phyloP scores from a whole-genome alignment of 2,797 vertebrate genomes.

The Oryzias dopingdopingensis region DNA sequence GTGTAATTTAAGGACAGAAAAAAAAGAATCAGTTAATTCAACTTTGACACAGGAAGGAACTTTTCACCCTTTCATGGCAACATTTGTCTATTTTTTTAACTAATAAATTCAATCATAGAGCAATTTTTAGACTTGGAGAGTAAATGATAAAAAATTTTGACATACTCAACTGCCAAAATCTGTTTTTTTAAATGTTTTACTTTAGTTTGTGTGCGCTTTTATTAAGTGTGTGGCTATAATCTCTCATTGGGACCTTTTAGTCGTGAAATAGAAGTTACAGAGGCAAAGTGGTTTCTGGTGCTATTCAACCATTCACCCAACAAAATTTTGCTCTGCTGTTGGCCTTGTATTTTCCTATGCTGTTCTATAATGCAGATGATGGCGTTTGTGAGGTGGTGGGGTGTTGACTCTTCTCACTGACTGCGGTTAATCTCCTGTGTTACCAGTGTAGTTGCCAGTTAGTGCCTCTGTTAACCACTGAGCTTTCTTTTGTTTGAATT shows the following conservation, averaged over 20 bases:
- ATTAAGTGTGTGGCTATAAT: conserved; percentile 6
- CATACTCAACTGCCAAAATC: too few species aligned
- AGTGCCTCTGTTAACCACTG: conserved; percentile 20
- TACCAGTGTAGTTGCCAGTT: conserved; percentile 29
- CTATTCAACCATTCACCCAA: conserved; percentile 5
- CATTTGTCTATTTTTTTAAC: neutral
- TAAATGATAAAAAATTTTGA: too few species aligned
- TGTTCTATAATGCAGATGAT: conserved; percentile 26
- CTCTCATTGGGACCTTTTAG: conserved; percentile 20
- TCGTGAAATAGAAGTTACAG: conserved; percentile 30
- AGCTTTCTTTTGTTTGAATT: conserved; percentile 17
- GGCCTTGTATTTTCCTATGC: conserved; percentile 22
- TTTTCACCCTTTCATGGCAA: neutral
- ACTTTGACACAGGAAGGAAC: neutral
- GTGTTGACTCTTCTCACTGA: conserved; percentile 33
- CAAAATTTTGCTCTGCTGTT: conserved; percentile 34
- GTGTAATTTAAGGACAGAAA: neutral
- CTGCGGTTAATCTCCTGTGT: conserved; percentile 27
- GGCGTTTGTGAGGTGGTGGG: conserved; percentile 19
- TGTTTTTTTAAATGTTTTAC: neutral
- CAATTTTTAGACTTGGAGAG: too few species aligned
- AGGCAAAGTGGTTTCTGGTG: conserved; percentile 15
- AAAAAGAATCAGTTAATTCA: neutral
- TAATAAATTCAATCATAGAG: too few species aligned
- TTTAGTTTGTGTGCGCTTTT: neutral